These are phyloP conservation scores for Itoplectis maculator DNA, from an alignment of 2,888 invertebrate genomes.

Conservation along the genomic window DNA sequence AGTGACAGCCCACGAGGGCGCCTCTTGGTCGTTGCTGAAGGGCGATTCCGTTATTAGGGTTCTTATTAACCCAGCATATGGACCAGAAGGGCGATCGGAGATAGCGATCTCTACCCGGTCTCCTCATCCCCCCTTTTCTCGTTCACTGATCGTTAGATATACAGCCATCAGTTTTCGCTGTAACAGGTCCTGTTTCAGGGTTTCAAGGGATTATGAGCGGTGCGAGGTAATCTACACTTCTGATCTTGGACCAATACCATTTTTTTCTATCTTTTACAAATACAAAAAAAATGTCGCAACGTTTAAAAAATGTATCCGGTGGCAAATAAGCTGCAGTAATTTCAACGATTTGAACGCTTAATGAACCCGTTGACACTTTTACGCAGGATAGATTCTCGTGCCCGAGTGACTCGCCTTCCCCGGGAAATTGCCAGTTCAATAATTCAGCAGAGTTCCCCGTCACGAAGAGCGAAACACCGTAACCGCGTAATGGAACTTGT, in stretches of 20 bases:
- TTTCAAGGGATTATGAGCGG: conserved; percentile 81
- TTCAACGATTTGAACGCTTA: conserved; percentile 79
- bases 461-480: conserved; percentile 44
- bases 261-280: conserved; percentile 6
- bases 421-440: conserved; percentile 83
- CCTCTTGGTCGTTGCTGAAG: conserved; percentile 68
- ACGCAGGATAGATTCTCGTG: conserved; percentile 77
- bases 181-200: conserved; percentile 83
- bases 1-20: conserved; percentile 79
- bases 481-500: conserved; percentile 82
- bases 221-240: conserved; percentile 37
- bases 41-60: conserved; percentile 81
- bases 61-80: conserved; percentile 84
- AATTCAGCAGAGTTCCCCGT: conserved; percentile 78
- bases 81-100: conserved; percentile 80
- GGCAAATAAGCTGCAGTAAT: conserved; percentile 70
- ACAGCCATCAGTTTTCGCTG: conserved; percentile 74
- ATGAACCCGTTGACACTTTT: conserved; percentile 82
- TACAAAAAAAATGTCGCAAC: too few relatives aligned
- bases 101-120: conserved; percentile 78
- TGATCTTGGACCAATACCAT: conserved; percentile 54
- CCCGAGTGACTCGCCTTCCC: conserved; percentile 38
- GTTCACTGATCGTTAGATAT: conserved; percentile 61
- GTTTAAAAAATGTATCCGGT: too few relatives aligned
- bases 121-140: conserved; percentile 55